Evolutionary conservation across 2,888 invertebrate species (phyloP), one percentile per base, ranked within the genome.

Genomic region (Heliconius ismenius): DNA sequence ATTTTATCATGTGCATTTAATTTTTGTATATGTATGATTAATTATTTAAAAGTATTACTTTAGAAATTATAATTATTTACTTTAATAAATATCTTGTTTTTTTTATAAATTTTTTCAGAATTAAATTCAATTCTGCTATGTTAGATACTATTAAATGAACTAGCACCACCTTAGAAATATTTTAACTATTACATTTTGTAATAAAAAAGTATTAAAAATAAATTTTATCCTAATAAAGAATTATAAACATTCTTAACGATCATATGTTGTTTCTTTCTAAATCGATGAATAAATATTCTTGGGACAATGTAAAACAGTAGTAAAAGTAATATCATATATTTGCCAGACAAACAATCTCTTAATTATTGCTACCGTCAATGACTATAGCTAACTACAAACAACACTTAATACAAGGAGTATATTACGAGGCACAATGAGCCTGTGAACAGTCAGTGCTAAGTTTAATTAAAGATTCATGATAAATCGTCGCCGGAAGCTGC

Each of bases 381-480:
- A 24, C 0, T 24, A 67, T 26, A 3, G 65, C 49, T 54, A 67
- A 64, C 70, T 72, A 63, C 32, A 73, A 49, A 62, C 15, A 69
- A 79, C 75, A 82, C 81, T 80, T 81, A 81, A 79, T 82, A 81
- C 77, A 76, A 78, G 76, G 74, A 78, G 74, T 79, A 81, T 81
- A 81, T 78, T 86, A 85, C 86, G 85, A 87, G 85, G 86, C 87
- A 90, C 89, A 90, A 90, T 88, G 88, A 89, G 89, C 84, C 88
- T 84, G 86, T 85, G 88, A 89, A 86, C 90, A 91, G 90, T 90
- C 89, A 88, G 88, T 88, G 91, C 87, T 91, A 90, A 93, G 90
- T 93, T 93, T 93, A 93, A 93, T 93, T 93, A 93, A 93, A 93
- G 93, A 93, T 93, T 93, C 92, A 93, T 93, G 93, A 93, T 93